These are phyloP conservation scores for Musca vetustissima DNA, from an alignment of 1,140 invertebrate genomes.

Conservation along the genomic window DNA sequence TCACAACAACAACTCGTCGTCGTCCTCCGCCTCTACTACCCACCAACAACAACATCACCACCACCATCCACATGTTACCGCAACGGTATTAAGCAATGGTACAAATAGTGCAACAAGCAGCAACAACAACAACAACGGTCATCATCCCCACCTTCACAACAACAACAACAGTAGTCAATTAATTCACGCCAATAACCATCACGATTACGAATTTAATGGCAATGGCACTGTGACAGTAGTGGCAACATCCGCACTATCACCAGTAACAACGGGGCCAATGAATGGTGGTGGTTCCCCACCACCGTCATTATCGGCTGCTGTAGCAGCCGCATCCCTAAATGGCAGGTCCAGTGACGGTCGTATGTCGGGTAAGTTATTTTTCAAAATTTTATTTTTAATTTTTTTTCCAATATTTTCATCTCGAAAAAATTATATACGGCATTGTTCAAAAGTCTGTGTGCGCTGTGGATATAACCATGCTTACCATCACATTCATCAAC, in stretches of 20 bases:
- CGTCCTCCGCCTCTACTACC: too few species aligned
- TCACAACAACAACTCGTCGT: neutral
- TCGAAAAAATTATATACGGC: neutral
- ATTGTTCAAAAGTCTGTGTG: too few species aligned
- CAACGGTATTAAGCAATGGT: constrained; percentile 24
- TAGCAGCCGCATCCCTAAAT: constrained; percentile 1
- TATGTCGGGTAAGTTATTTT: constrained; percentile 21
- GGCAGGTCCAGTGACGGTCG: constrained; percentile 26
- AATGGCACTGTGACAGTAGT: neutral
- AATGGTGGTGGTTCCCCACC: neutral
- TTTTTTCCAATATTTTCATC: neutral
- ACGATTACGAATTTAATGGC: constrained; percentile 25
- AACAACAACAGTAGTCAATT: constrained; percentile 19
- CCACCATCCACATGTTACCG: neutral
- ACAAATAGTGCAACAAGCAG: constrained; percentile 14
- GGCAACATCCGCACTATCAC: neutral
- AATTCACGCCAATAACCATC: constrained; percentile 12
- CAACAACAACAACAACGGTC: neutral
- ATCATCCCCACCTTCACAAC: neutral
- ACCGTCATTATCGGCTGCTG: neutral
- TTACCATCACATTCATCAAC: too few species aligned
- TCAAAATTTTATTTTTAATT: neutral
- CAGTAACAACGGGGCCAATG: neutral
- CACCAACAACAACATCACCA: constrained; percentile 2
- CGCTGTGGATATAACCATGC: too few species aligned